Percentiles rank a stretch among this genome's conserved stretches.
These are phyloP conservation scores for Glomeris maerens DNA, from an alignment of 1,140 invertebrate species.

Conservation along the genomic window DNA sequence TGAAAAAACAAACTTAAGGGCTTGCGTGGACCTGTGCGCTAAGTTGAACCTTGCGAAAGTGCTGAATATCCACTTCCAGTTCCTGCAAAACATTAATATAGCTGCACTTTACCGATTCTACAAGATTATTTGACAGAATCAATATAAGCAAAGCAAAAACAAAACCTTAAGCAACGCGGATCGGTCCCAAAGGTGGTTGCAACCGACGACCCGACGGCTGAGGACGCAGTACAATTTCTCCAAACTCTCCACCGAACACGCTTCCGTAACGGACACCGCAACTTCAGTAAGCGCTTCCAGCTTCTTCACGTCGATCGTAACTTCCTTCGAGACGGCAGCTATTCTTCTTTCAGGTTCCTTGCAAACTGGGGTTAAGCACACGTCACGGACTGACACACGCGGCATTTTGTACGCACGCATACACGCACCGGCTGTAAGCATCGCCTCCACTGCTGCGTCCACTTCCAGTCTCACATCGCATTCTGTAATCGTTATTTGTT, in stretches of 20 bases:
- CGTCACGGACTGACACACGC: conserved; percentile 7
- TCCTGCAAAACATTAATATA: no score
- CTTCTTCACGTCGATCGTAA: conserved; percentile 12
- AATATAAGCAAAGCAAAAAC: no score
- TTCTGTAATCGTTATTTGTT: no score
- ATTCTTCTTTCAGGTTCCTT: background rate
- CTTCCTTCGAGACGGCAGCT: background rate
- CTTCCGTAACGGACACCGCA: conserved; percentile 24
- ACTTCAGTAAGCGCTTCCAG: conserved; percentile 22
- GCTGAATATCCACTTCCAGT: no score
- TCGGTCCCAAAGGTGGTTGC: no score
- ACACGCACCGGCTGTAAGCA: background rate
- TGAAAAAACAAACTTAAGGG: no score
- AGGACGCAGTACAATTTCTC: conserved; percentile 29
- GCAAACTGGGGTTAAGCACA: conserved; percentile 10
- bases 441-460: background rate
- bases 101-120: no score
- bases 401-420: background rate
- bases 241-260: conserved; percentile 25
- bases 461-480: no score
- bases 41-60: no score
- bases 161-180: no score
- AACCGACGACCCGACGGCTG: conserved; percentile 27
- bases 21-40: no score
- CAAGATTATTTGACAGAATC: no score